These are phyloP conservation scores for Peribatodes rhomboidaria DNA, from an alignment of 2,888 invertebrate genomes.

Conservation along the genomic window DNA sequence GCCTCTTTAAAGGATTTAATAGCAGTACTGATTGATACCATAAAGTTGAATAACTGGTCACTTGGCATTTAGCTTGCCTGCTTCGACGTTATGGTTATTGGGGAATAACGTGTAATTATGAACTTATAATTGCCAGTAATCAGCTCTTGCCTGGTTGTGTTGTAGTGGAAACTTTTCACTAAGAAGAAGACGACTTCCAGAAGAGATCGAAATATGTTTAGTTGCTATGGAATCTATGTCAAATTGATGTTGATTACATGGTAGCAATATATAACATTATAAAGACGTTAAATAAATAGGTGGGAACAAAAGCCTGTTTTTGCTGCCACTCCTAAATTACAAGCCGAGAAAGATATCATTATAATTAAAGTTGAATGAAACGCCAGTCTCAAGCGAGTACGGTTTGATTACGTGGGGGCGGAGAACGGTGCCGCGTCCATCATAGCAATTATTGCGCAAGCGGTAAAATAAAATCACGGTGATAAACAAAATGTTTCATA, in stretches of 20 bases:
- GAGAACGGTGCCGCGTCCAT: conserved; percentile 50
- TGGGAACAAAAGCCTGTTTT: not conserved
- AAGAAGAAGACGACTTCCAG: too few species aligned
- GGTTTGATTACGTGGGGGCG: conserved; percentile 45
- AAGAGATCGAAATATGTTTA: conserved; percentile 1
- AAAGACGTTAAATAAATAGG: not conserved
- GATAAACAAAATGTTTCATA: conserved; percentile 75
- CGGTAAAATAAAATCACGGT: conserved; percentile 69
- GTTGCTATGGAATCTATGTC: not conserved
- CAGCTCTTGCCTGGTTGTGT: conserved; percentile 7
- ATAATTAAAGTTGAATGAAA: conserved; percentile 41
- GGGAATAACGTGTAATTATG: conserved; percentile 16
- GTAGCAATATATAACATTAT: conserved; percentile 7
- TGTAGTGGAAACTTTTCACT: conserved; percentile 7
- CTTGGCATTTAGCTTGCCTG: conserved; percentile 45
- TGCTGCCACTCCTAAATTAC: conserved; percentile 28
- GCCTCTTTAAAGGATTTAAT: conserved; percentile 16
- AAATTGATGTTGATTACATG: conserved; percentile 11
- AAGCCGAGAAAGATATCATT: conserved; percentile 23
- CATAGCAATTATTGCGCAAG: conserved; percentile 71
- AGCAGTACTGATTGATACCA: conserved; percentile 28
- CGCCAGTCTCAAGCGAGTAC: conserved; percentile 33
- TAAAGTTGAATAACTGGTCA: conserved; percentile 44
- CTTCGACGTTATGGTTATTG: conserved; percentile 26
- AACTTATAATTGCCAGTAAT: conserved; percentile 13